These are phyloP conservation scores for Danio choprae DNA, from an alignment of 2,797 vertebrate species.

Conservation along the genomic window DNA sequence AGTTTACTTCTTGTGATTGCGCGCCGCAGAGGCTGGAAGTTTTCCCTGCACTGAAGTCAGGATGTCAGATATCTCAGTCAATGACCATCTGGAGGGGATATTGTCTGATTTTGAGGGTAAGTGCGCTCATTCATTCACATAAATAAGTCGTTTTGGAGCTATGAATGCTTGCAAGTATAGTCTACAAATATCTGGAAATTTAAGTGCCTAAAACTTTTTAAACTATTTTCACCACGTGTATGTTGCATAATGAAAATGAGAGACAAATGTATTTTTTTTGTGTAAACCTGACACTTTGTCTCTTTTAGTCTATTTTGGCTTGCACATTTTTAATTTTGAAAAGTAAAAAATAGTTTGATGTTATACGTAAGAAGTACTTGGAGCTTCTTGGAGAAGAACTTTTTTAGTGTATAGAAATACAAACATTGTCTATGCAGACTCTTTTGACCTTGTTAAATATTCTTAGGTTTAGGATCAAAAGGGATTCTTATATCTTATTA, in stretches of 20 bases:
- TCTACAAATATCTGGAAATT: neutral
- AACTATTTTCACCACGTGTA: neutral
- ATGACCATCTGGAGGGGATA: conserved; percentile 88
- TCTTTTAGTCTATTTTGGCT: neutral
- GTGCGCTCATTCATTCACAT: conserved; percentile 29
- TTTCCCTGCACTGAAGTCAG: conserved; percentile 60
- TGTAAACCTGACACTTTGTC: neutral
- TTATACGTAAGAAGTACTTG: too few species aligned
- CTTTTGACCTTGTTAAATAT: neutral
- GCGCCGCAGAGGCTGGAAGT: conserved; percentile 44
- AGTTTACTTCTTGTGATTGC: conserved; percentile 32
- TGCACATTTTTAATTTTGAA: neutral
- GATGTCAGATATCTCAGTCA: conserved; percentile 86
- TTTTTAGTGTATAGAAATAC: neutral
- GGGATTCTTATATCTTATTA: neutral
- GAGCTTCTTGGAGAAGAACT: too few species aligned
- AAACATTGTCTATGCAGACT: neutral
- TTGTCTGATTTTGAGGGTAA: conserved; percentile 90
- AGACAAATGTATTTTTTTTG: neutral
- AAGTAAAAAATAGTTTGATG: neutral
- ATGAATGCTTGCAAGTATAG: neutral
- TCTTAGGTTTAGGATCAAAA: neutral
- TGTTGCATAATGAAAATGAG: neutral
- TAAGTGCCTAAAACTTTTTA: neutral
- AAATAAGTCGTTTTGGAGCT: neutral